These are phyloP conservation scores for Heteromormyrus szaboi DNA, from an alignment of 2,797 vertebrate genomes.

Conservation along the genomic window DNA sequence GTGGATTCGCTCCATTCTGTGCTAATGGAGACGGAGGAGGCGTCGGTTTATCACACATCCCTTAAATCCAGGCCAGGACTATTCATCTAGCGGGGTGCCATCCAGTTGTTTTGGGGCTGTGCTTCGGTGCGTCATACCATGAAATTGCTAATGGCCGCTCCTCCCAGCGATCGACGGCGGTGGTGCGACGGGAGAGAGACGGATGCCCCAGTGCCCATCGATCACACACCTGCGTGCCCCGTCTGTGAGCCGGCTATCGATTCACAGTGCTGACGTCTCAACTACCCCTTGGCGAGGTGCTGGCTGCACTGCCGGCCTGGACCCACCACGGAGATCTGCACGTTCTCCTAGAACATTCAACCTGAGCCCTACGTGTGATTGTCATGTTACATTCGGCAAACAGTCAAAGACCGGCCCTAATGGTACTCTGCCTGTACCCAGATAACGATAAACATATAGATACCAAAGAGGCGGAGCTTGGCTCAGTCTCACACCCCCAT, in stretches of 20 bases:
- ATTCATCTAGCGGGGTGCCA: conserved; percentile 15
- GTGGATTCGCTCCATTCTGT: not conserved
- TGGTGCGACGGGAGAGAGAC: not conserved
- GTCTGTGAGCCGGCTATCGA: not conserved
- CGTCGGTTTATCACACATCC: conserved; percentile 10
- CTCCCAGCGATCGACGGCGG: not conserved
- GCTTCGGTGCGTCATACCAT: conserved; percentile 6
- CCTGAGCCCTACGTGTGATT: not conserved
- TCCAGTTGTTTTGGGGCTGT: conserved; percentile 3
- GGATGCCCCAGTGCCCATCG: not conserved
- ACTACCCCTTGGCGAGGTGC: not conserved
- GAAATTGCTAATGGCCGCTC: conserved; percentile 27
- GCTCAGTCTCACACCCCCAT: not conserved
- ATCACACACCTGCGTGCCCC: not conserved
- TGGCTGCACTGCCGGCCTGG: not conserved
- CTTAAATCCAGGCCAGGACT: conserved; percentile 17
- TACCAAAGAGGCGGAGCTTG: not conserved
- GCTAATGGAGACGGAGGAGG: conserved; percentile 21
- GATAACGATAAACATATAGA: not conserved
- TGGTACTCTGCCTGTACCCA: not conserved
- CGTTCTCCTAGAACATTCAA: not conserved
- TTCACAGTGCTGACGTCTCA: not conserved
- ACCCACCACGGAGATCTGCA: not conserved
- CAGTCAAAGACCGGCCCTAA: not conserved
- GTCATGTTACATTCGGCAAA: not conserved